Base-by-base conservation (phyloP, 2,113 vertebrate species). In the Silurus glanis region DNA sequence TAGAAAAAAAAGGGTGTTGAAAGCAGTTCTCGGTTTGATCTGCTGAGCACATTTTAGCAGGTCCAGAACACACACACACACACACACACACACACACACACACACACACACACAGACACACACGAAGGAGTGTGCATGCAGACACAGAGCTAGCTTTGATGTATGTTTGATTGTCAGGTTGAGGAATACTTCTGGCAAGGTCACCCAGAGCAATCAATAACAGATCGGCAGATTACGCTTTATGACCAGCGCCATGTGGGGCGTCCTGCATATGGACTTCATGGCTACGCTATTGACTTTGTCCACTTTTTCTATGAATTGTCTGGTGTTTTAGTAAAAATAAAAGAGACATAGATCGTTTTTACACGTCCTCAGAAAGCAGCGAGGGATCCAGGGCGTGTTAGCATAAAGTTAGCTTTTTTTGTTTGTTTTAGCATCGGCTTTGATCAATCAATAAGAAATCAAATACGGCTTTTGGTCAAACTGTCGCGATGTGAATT, bases 201-300 rank as follows among this genome's bases (percentile, higher is more conserved):
- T 94, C 93, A 91, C 59, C 86, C 90, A 88, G 89, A 93, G 89
- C 93, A 93, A 95, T 95, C 93, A 91, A 94, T 95, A 94, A 87
- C 91, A 92, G 91, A 95, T 94, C 85, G 80, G 28, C 91, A 92
- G 94, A 95, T 94, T 92, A 93, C 92, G 91, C 91, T 88, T 59
- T 86, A 86, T 90, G 90, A 91, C 91, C 90, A 93, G 91, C 0
- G 91, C 90, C 92, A 89, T 87, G 91, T 80, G 19, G 87, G 85
- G 87, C 9, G 59, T 56, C 28, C 16, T 25, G 56, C 55, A 69
- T 62, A n/a, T n/a, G 55, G 28, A 23, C 85, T 58, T 49, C 0
- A 61, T 78, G 75, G 53, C 55, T 25, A 59, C 17, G 55, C 61
- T 82, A 80, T 25, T 3, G 16, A 17, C 28, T 64, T 23, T 9